These are phyloP conservation scores for Puma concolor DNA, from an alignment of 2,113 vertebrate genomes.

Conservation along the genomic window DNA sequence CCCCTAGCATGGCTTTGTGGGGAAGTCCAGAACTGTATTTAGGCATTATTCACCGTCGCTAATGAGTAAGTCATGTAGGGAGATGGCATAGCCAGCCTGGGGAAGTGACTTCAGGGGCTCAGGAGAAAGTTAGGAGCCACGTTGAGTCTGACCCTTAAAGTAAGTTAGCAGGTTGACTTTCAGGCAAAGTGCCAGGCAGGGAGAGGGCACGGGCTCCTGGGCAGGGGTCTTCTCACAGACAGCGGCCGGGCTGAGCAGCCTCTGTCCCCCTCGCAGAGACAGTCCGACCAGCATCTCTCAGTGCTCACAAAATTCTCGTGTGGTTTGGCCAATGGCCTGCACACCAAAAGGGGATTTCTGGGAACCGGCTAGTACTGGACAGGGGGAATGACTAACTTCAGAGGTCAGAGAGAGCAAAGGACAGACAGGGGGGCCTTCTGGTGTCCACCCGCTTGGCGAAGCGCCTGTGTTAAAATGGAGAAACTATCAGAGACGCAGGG, in stretches of 20 bases:
- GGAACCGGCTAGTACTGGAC: background rate
- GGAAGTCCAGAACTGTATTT: background rate
- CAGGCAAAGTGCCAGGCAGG: background rate
- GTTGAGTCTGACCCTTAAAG: background rate
- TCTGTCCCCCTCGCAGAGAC: background rate
- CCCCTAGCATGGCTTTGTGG: background rate
- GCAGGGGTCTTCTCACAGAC: background rate
- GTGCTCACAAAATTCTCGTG: background rate
- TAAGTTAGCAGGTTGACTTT: background rate
- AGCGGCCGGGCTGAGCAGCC: fast-evolving
- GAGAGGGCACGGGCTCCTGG: fast-evolving
- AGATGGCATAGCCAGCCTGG: background rate
- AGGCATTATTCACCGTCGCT: constrained; percentile 55
- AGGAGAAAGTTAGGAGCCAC: constrained; percentile 29
- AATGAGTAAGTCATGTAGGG: constrained; percentile 43
- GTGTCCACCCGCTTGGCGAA: background rate
- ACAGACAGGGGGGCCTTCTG: too few relatives aligned
- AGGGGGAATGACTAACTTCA: background rate
- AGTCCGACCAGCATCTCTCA: too few relatives aligned
- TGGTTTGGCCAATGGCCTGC: fast-evolving
- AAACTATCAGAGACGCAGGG: background rate
- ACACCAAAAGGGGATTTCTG: background rate
- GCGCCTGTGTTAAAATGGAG: fast-evolving
- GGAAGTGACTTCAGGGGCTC: background rate
- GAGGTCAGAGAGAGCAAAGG: background rate